Evolutionary conservation across 2,113 vertebrate species (phyloP), one percentile per base, ranked within the genome.

Genomic region (Anguilla rostrata): DNA sequence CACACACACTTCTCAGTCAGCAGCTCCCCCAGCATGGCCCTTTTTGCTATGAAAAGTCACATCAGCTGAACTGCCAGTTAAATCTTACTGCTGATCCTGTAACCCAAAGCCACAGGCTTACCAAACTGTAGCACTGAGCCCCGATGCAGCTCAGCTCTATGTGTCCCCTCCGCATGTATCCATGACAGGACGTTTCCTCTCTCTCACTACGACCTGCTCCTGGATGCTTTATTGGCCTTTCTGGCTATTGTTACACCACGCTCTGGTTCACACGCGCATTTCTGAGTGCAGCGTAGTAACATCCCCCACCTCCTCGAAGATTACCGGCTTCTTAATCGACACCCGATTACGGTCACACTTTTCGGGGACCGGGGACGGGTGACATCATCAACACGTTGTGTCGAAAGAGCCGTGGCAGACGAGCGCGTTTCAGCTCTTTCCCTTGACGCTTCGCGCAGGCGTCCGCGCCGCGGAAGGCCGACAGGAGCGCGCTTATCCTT

Each of bases 11-110:
- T 16, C 29, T 5, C 49, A 15, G 63, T 83, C 20, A 29, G 22
- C 41, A 18, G 39, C 29, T 41, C 39, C 43, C 46, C 40, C 11
- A 4, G 86, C 60, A 22, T 56, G 9, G 71, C 71, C 66, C 41
- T 60, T 12, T 34, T 78, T 6, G 29, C 34, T 14, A 41, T 40
- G 29, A 39, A 22, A 34, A 53, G 66, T 16, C 56, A 43, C 46
- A 66, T 80, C 15, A 34, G 41, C 43, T 60, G 85, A 82, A 81
- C 26, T 22, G 8, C 11, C 78, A 5, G 63, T 82, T 88, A 87
- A 88, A 85, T 40, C 71, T 63, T 81, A 40, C 39, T 56, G 53
- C 82, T 90, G 87, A 90, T 87, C 79, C 39, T 26, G 86, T 60
- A 89, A 89, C 88, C 49, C 39, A 34, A 83, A 87, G 78, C 84